These are phyloP conservation scores for Dipodomys ordii DNA, from an alignment of 2,113 vertebrate genomes.

Conservation along the genomic window DNA sequence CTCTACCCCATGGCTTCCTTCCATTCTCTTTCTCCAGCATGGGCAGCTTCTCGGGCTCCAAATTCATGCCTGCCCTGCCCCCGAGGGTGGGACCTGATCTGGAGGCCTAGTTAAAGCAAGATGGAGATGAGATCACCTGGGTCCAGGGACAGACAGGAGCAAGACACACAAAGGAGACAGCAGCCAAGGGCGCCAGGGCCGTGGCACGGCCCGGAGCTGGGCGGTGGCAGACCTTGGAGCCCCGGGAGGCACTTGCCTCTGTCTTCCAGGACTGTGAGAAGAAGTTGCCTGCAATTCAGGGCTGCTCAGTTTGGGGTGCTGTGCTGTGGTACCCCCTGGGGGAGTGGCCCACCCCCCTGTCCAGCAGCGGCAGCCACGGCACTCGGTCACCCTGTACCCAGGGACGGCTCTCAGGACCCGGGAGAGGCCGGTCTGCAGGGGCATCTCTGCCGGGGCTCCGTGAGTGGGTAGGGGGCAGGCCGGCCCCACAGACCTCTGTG, in stretches of 20 bases:
- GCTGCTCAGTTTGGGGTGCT: background rate
- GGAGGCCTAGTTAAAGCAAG: background rate
- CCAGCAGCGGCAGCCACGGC: too few relatives aligned
- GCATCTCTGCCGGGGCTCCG: too few relatives aligned
- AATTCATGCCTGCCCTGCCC: too few relatives aligned
- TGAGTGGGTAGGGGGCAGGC: too few relatives aligned
- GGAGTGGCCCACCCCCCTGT: background rate
- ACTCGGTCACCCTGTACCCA: too few relatives aligned
- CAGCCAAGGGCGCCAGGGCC: background rate
- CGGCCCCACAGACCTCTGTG: background rate
- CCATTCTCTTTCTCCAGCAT: background rate
- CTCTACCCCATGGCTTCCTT: accelerated
- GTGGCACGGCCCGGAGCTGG: too few relatives aligned
- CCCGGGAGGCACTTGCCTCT: background rate
- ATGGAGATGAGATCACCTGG: background rate
- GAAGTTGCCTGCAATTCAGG: background rate
- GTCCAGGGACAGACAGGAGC: too few relatives aligned
- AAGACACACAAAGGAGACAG: too few relatives aligned
- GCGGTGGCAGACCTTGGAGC: too few relatives aligned
- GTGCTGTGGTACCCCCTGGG: background rate
- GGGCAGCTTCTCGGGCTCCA: too few relatives aligned
- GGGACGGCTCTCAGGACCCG: too few relatives aligned
- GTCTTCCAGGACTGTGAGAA: background rate
- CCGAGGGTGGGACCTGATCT: background rate
- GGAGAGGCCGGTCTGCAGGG: accelerated